Conservation (phyloP, 1,140 invertebrate genomes). For the Glossosoma conforme region DNA sequence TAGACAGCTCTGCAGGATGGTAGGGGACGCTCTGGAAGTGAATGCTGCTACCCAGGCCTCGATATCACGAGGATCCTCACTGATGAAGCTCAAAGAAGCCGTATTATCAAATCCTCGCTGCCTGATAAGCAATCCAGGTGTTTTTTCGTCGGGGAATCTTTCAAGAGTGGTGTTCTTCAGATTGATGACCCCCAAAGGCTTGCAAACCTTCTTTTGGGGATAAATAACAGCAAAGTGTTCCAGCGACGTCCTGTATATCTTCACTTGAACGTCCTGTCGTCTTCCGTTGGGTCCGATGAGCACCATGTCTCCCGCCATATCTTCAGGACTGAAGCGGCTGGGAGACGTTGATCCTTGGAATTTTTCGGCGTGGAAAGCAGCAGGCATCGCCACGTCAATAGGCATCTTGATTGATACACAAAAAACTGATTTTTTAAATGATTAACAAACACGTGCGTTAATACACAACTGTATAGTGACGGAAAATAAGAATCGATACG, state of each 20-base stretch:
- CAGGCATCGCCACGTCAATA: slow-evolving; percentile 28
- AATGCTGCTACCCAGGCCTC: slow-evolving; percentile 60
- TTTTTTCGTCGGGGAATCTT: slow-evolving; percentile 43
- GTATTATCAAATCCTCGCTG: slow-evolving; percentile 60
- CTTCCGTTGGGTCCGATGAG: slow-evolving; percentile 54
- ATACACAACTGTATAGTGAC: too few relatives aligned
- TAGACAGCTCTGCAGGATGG: slow-evolving; percentile 51
- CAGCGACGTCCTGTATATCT: slow-evolving; percentile 60
- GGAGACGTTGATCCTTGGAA: slow-evolving; percentile 27
- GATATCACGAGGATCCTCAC: slow-evolving; percentile 53
- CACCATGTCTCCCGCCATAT: slow-evolving; percentile 59
- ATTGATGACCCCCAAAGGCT: slow-evolving; percentile 59
- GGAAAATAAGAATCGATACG: too few relatives aligned
- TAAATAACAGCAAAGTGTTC: slow-evolving; percentile 65
- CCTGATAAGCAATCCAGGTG: slow-evolving; percentile 51
- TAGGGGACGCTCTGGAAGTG: slow-evolving; percentile 49
- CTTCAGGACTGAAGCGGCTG: slow-evolving; percentile 55
- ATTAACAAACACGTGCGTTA: too few relatives aligned
- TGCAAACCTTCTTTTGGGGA: slow-evolving; percentile 59
- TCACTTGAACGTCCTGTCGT: slow-evolving; percentile 57
- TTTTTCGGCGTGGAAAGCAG: slow-evolving; percentile 27
- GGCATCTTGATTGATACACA: too few relatives aligned
- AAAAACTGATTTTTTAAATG: too few relatives aligned
- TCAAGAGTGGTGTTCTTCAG: slow-evolving; percentile 56
- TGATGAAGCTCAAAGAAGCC: slow-evolving; percentile 55